Evolutionary conservation across 2,888 invertebrate genomes (phyloP), one percentile per base, ranked within the genome.

Genomic region (Spisula solida): DNA sequence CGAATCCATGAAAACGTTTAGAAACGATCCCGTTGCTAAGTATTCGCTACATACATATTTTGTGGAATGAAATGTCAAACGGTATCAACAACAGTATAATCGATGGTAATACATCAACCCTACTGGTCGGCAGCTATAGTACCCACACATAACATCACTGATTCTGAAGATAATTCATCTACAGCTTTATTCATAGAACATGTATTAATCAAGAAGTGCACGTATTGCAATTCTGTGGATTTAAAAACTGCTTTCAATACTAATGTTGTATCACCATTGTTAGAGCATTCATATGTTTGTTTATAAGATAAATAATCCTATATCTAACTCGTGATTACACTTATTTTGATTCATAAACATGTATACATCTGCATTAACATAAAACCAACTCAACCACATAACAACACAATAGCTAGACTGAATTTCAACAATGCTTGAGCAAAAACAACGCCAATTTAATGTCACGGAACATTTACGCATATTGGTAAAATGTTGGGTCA

Each of bases 21-120:
- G 60, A 60, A 60, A 60, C 25, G 34, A 10, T 31, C 12, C 75
- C 75, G 75, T 75, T 75, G 75, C 75, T 75, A 75, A 18, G 75
- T 12, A 75, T 6, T 31, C 75, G 18, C 31, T 75, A 75, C 60
- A 25, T n/a, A 66, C n/a, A 25, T 66, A n/a, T n/a, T 66, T 12
- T n/a, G 25, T 25, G n/a, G 60, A 66, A 25, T 66, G 25, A 66
- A 51, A 51, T 51, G 51, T 16, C 4, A 16, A 16, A 12, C 12
- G 1, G 51, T 4, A 51, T 12, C 12, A 51, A 16, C 51, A 5
- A 1, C 51, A 51, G 1, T 41, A 1, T 1, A 51, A 12, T 51
- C 51, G 51, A 16, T 51, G 14, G 1, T 51, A 51, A 10, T 14
- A 1, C 14, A 16, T 51, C 51, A 16, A 51, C 51, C 16, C 51